Base-by-base conservation (phyloP, 2,888 invertebrate genomes). In the Callinectes sapidus region DNA sequence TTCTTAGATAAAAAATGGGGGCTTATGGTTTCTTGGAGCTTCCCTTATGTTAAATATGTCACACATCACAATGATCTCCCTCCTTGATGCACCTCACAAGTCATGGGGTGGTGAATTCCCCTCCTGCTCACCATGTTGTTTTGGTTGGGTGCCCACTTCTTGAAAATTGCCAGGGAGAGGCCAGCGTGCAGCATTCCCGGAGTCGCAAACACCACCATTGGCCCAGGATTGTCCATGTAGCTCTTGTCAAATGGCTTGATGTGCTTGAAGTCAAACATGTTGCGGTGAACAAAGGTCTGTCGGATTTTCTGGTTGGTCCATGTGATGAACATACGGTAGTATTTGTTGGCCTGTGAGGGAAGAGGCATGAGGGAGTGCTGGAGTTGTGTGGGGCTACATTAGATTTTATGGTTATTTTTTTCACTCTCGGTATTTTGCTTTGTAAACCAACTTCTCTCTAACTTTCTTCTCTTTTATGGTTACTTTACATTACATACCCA, bases 231-330 rank as follows among this genome's bases (percentile, higher is more conserved):
- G 95, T 99, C 99, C 94, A 98, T 98, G 95, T 97, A 99, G 0
- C 98, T 97, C 95, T 98, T 97, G 95, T 99, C 99, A 96, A 99
- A 99, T 0, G 99, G 98, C 95, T 99, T 99, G 93, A 99, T 99
- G 95, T 99, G 99, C 95, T 99, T 99, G 95, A 99, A 99, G 95
- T 99, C 99, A 96, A 99, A 99, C 99, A 99, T 99, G 95, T 99
- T 99, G 95, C 99, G 97, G 95, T 99, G 98, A 0, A 99, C 99
- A 96, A 99, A 99, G 0, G 99, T 99, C 96, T 99, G 98, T 94
- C 99, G 97, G 92, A 99, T 99, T 96, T 99, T 99, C 95, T 99
- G 99, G 96, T 99, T 99, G 0, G 99, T 99, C 99, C 99, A 99
- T 3, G 99, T 99, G 94, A 99, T 99, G 95, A 99, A 99, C 98